Evolutionary conservation across 1,140 invertebrate species (phyloP), one percentile per base, ranked within the genome.

Genomic region (Drosophila pseudoananassae): DNA sequence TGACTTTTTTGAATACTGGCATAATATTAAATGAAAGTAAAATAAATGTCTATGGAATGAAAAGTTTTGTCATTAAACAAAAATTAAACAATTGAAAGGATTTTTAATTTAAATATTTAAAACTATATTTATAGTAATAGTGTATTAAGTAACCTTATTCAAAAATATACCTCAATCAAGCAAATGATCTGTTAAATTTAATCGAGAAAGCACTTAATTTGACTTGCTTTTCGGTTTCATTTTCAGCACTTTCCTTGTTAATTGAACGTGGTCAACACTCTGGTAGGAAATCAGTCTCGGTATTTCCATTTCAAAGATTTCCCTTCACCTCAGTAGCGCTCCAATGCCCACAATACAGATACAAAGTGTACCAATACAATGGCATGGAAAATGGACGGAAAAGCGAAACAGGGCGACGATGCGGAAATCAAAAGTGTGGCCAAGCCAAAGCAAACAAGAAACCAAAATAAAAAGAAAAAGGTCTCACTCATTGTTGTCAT

Each of bases 361-460:
- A 14, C 55, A 36, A 27, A 25, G 36, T 27, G 55, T 43, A 31
- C n/a, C 25, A 51, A 68, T 25, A 23, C 49, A 69, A 68, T 53
- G 29, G 3, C 61, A 3, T 46, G 53, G 60, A 64, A 54, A 29
- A 10, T 10, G 29, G 29, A 31, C 20, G 14, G n/a, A 46, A 46
- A 46, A 46, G 20, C 25, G 56, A 7, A 29, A 43, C 15, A 15
- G 60, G 31, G 56, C 81, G 68, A 53, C 82, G 66, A 88, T 82
- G 78, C 83, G 83, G 83, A 87, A 88, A 83, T 79, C 60, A 72
- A 70, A 78, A 78, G 82, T 85, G 68, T 71, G 70, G 70, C 74
- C 54, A 40, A 36, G 20, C 25, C 49, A 58, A 71, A 68, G 57
- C 38, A 23, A 68, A 52, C 17, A 47, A 49, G 36, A 36, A 38